Conservation (phyloP, 1,140 invertebrate genomes). For the Nebria ingens region DNA sequence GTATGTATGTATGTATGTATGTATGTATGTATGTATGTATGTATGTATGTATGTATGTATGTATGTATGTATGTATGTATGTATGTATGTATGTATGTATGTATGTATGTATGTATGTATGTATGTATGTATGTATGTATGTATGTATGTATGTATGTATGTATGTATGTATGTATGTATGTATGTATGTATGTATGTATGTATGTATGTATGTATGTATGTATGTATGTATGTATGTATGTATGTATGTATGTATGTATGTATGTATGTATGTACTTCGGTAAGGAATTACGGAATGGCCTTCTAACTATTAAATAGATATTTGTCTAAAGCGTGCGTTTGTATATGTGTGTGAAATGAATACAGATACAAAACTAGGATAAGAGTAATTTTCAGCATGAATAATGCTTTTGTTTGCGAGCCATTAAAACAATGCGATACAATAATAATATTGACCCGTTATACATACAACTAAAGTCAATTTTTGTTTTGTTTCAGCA, state of each 20-base stretch:
- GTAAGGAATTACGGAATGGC: too few relatives aligned
- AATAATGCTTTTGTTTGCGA: not conserved
- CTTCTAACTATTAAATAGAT: too few relatives aligned
- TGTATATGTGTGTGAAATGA: too few relatives aligned
- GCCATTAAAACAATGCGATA: not conserved
- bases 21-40: not conserved
- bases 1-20: not conserved
- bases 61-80: not conserved
- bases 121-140: not conserved
- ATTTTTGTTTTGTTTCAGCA: not conserved
- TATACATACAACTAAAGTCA: not conserved
- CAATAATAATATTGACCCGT: not conserved
- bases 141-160: not conserved
- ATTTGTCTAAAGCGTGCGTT: too few relatives aligned
- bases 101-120: not conserved
- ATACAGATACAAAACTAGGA: not conserved
- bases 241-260: conserved; percentile 2
- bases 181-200: not conserved
- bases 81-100: conserved; percentile 4
- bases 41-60: not conserved
- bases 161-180: not conserved
- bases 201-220: not conserved
- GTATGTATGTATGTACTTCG: not conserved
- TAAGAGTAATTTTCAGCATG: not conserved
- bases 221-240: too few relatives aligned